Evolutionary conservation across 2,888 invertebrate genomes (phyloP), one percentile per base, ranked within the genome.

Genomic region (Catocala nupta): DNA sequence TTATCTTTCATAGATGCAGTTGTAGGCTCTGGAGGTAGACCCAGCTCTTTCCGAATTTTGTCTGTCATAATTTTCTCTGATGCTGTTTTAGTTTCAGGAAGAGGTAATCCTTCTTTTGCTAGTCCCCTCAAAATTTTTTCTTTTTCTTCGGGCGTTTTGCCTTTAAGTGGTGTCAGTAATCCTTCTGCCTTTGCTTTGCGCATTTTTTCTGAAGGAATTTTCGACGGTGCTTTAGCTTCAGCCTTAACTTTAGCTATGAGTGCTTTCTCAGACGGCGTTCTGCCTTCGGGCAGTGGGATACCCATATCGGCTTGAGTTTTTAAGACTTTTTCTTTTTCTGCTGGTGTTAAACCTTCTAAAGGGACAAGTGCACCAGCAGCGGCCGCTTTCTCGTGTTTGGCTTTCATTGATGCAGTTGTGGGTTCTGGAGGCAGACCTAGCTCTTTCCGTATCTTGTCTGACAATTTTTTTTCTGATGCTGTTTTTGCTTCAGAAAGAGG

Each of bases 351-450:
- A 3, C 78, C 77, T 63, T 75, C 72, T 36, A 78, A 63, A 0
- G 78, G 78, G 0, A 64, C 61, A 0, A 78, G 25, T n/a, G 49
- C 56, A 9, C 56, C 56, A 42, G 48, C 48, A 25, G 49, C 56
- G 0, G 73, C 78, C 0, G 80, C 81, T 71, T 78, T 71, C 8
- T 68, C 60, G 34, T 65, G 70, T 55, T 67, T 78, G 55, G 43
- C 77, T 77, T 54, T 75, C 68, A 49, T 80, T 13, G 4, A 50
- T 7, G 68, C 8, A 7, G 78, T 71, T 60, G 72, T 75, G 0
- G 84, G 81, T 63, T 78, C 77, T 5, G 82, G 75, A 5, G 83
- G 83, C 4, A 83, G 58, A 8, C 82, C 81, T 16, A 84, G 5
- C 33, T 85, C 82, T 52, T 70, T 65, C 25, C 81, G 68, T 3